A percentile compares a stretch with the other conserved stretches of the same genome.
These are phyloP conservation scores for Oasisia sp. DNA, from an alignment of 2,888 invertebrate species.

Conservation along the genomic window DNA sequence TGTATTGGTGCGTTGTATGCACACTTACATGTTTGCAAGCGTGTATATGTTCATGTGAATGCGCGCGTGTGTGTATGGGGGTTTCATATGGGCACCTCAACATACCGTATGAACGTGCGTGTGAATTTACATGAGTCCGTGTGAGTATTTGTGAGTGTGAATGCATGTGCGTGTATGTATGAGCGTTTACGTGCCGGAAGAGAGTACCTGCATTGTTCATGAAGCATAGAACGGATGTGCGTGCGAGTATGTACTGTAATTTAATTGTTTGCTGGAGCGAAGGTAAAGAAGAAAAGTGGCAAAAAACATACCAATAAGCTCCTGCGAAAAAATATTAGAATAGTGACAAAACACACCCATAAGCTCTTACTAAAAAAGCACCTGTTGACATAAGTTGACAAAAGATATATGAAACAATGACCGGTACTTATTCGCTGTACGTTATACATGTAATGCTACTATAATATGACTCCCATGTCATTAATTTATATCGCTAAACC, in stretches of 20 bases:
- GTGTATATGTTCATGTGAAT: not conserved
- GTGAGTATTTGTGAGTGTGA: no score
- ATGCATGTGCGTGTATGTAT: no score
- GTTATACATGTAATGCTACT: not conserved
- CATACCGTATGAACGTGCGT: no score
- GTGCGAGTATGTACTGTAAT: not conserved
- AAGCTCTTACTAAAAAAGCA: no score
- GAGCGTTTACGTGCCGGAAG: not conserved
- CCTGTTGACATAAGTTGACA: no score
- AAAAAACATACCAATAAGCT: not conserved
- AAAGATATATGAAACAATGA: not conserved
- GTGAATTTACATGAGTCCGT: no score
- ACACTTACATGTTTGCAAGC: not conserved
- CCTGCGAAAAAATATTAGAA: no score
- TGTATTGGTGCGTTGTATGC: not conserved
- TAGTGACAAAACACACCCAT: no score
- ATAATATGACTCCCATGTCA: not conserved
- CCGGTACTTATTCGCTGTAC: not conserved
- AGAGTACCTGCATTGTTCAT: no score
- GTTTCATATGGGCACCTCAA: no score
- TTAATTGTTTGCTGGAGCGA: not conserved
- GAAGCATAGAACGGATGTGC: not conserved
- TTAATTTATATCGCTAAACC: not conserved
- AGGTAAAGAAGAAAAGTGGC: not conserved
- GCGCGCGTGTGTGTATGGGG: no score